Evolutionary conservation across 1,140 invertebrate genomes (phyloP).

Genomic region (Papilio xuthus): DNA sequence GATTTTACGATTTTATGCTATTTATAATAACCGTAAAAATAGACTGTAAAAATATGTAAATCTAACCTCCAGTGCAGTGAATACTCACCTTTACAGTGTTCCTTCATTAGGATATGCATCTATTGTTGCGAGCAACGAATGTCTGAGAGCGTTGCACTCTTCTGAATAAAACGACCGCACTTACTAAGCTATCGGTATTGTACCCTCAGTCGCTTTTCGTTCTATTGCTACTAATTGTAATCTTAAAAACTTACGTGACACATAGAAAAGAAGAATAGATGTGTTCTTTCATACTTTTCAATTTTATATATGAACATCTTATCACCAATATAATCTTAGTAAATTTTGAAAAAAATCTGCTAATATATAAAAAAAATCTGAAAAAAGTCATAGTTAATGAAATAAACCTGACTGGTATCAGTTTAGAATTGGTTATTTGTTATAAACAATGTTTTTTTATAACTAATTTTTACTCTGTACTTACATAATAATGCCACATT

Average conservation of each 20-base stretch:
- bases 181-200: not conserved
- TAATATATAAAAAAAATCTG: no score
- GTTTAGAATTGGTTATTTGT: no score
- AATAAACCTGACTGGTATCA: no score
- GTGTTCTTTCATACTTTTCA: no score
- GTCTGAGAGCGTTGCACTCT: conserved; percentile 1
- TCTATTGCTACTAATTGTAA: not conserved
- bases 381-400: no score
- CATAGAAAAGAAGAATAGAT: not conserved
- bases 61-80: not conserved
- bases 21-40: no score
- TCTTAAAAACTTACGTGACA: not conserved
- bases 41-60: not conserved
- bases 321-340: no score
- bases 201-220: not conserved
- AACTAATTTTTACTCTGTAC: no score
- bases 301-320: no score
- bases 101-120: conserved; percentile 6
- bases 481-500: not conserved
- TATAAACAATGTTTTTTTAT: no score
- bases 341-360: no score
- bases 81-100: not conserved
- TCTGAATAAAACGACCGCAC: conserved; percentile 12
- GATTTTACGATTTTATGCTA: no score
- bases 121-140: conserved; percentile 1